Base-by-base conservation (phyloP, 2,113 vertebrate genomes). In the Willisornis vidua region DNA sequence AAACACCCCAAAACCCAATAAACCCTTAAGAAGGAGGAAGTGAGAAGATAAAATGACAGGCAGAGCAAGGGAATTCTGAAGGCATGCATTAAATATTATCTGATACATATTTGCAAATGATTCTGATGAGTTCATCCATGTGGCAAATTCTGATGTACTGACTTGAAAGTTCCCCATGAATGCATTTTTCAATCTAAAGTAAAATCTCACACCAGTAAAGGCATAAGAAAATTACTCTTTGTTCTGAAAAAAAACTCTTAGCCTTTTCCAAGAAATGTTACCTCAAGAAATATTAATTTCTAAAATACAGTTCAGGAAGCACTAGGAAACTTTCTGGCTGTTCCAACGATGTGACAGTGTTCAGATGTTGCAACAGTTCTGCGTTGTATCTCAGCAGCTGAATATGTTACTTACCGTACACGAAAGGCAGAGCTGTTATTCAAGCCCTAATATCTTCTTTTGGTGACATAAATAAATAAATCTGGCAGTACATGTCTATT, bases 141-240 rank as follows among this genome's bases (percentile, higher is more conserved):
- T 85, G 66, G 66, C 66, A 95, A 95, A 90, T 94, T 87, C 87
- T 79, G 62, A 95, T 72, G 63, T 54, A 87, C 45, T 70, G 54
- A 71, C 58, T 91, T 95, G 57, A 62, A 93, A 85, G 66, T 85
- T 97, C 29, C 62, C 26, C 66, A 79, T 90, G 87, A 95, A 85
- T 76, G 62, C 49, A 59, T 68, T 93, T 93, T 96, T 93, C 61
- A 93, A 90, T 93, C 78, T 91, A 58, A 76, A 88, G 51, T 58
- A 79, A 74, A 87, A 92, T 35, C 90, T 82, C 31, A 43, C 15
- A 35, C 37, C 17, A 70, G 58, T 57, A 80, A 72, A 35, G 68
- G 25, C 20, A 9, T 45, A 24, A 83, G 41, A 80, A 90, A 73
- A 4, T 76, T 91, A 79, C 19, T 61, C 28, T 95, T 94, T 88